Percentiles rank a stretch among this genome's conserved stretches.
These are phyloP conservation scores for Napeogenes sylphis DNA, from an alignment of 2,888 invertebrate genomes.

Conservation along the genomic window DNA sequence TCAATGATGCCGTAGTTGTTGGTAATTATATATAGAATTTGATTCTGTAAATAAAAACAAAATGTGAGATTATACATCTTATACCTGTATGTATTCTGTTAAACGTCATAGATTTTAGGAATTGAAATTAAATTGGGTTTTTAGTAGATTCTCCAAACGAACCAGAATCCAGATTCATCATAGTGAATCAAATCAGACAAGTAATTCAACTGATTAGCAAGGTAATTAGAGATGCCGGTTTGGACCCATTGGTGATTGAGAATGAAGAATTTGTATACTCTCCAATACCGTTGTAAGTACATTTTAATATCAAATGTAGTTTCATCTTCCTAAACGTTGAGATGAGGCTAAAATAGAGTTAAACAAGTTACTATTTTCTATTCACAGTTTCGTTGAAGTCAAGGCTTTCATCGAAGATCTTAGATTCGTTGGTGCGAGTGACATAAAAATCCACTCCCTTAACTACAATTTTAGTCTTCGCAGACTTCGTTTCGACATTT, in stretches of 20 bases:
- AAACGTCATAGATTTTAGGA: too few relatives aligned
- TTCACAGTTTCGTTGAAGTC: conserved; percentile 43
- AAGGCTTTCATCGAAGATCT: conserved; percentile 36
- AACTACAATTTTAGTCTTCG: conserved; percentile 36
- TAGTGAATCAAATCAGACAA: conserved; percentile 28
- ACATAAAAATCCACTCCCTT: conserved; percentile 48
- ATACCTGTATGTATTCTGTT: too few relatives aligned
- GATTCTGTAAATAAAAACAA: background rate
- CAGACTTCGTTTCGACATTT: conserved; percentile 45
- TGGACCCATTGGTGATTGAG: conserved; percentile 44
- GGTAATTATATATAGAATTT: background rate
- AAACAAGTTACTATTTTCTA: conserved; percentile 1
- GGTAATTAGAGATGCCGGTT: conserved; percentile 40
- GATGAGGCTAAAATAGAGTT: background rate
- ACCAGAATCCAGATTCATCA: conserved; percentile 7
- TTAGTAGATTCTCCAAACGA: conserved; percentile 8
- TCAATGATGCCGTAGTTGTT: background rate
- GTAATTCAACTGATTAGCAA: conserved; percentile 40
- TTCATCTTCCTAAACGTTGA: background rate
- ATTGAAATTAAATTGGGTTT: background rate
- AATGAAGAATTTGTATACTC: background rate
- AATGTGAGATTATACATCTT: too few relatives aligned
- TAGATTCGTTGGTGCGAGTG: conserved; percentile 43
- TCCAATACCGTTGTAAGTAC: background rate
- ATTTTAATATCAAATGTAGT: background rate